Evolutionary conservation across 1,140 invertebrate species (phyloP), one percentile per base, ranked within the genome.

Genomic region (Nomia melanderi): DNA sequence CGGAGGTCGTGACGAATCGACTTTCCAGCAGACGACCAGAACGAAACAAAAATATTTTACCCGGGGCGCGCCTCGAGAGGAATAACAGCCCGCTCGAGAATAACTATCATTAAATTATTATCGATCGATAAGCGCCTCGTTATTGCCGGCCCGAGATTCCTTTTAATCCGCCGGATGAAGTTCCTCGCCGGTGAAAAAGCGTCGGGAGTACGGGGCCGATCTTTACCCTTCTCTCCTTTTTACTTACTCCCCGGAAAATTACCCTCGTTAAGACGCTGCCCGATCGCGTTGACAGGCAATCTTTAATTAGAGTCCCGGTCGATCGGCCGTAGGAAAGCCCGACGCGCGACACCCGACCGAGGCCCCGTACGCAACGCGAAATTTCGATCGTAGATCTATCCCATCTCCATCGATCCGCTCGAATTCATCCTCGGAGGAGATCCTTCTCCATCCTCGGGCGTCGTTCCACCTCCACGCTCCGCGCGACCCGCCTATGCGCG

Each of bases 1-100:
- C 83, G 87, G 86, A 90, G 88, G 86, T 90, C 88, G 88, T 88
- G 86, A 89, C 88, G 89, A 91, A 91, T 89, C 88, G 88, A 91
- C 86, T 92, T 91, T 89, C 84, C 88, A 88, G 86, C 73, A 72
- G 82, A 71, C 81, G 84, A 83, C 65, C 84, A 36, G 74, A 69
- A 71, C 71, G 73, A 83, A 82, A 82, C 74, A 82, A 86, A 86
- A 86, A 85, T 83, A 86, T 80, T 81, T 70, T 78, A 57, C 62
- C 29, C 65, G 74, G 71, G 56, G 67, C 82, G 66, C 71, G 63
- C 56, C 70, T 44, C 56, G 33, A 59, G 62, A 82, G 71, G 59
- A 74, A 77, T 65, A 83, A 84, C 87, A 89, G 85, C 75, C 81
- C 60, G 69, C 27, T 67, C 44, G 63, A 56, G 78, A 84, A 84